Evolutionary conservation across 92 coral and sea anemone genomes (phyloP).

Genomic region (Zoanthus gigantus): DNA sequence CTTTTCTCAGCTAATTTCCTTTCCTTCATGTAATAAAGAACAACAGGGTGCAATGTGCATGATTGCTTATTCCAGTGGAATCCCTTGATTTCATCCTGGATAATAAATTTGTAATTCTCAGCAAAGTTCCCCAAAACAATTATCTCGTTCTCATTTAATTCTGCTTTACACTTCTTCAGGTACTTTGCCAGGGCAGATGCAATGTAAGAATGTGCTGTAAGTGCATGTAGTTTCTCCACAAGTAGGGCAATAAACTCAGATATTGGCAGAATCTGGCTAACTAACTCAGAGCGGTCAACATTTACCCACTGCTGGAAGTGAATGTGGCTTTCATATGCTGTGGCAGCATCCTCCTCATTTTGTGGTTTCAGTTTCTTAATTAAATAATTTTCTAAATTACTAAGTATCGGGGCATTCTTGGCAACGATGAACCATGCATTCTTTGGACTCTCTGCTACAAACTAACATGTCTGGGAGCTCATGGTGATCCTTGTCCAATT

Average conservation of each 20-base stretch:
- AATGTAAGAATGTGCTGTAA: neutral
- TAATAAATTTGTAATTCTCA: constrained; percentile 25
- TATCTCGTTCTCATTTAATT: neutral
- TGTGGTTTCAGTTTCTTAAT: neutral
- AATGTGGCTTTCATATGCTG: neutral
- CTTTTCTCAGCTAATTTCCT: constrained; percentile 34
- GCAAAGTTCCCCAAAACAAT: constrained; percentile 43
- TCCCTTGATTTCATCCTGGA: constrained; percentile 29
- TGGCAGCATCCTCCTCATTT: neutral
- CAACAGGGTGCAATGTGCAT: constrained; percentile 53
- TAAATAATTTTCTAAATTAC: constrained; percentile 9
- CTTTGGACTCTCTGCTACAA: constrained; percentile 28
- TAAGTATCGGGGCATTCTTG: neutral
- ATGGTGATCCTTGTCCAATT: neutral
- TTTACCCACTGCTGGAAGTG: constrained; percentile 44
- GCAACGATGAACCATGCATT: constrained; percentile 24
- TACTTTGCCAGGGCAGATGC: constrained; percentile 29
- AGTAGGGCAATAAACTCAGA: constrained; percentile 17
- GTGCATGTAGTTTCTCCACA: constrained; percentile 16
- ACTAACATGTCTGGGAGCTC: constrained; percentile 15
- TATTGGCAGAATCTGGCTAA: constrained; percentile 16
- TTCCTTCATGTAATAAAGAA: constrained; percentile 37
- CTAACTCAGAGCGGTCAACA: constrained; percentile 40
- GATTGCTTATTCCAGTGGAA: constrained; percentile 54
- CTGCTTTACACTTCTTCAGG: constrained; percentile 23